These are phyloP conservation scores for Aythya baeri DNA, from an alignment of 2,113 vertebrate species.

Conservation along the genomic window DNA sequence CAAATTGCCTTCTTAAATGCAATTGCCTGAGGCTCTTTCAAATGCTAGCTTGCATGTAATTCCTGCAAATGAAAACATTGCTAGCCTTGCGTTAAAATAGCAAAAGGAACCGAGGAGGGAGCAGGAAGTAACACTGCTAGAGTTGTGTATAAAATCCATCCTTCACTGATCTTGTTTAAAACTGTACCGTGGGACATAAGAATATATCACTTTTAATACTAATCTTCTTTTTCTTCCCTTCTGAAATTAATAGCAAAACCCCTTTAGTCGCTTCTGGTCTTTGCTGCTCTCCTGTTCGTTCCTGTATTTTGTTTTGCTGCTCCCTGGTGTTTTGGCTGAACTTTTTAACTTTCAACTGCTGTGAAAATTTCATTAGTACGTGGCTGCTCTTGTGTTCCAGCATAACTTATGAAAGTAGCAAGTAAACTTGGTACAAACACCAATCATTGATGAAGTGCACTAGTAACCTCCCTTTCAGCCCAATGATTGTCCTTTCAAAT, in stretches of 20 bases:
- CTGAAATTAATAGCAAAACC: neutral
- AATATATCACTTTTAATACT: neutral
- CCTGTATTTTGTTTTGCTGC: neutral
- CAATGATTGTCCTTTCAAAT: neutral
- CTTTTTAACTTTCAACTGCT: neutral
- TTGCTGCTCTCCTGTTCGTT: neutral
- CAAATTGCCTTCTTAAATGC: neutral
- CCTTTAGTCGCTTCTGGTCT: neutral
- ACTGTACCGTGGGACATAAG: neutral
- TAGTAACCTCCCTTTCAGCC: neutral
- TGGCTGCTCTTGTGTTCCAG: neutral
- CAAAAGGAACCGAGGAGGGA: neutral
- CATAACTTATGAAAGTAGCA: neutral
- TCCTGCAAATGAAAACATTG: neutral
- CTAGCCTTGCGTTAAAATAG: neutral
- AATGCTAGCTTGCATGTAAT: neutral
- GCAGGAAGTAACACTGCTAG: neutral
- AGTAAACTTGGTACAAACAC: neutral
- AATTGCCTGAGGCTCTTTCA: neutral
- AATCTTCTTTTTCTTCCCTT: neutral
- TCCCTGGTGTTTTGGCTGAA: neutral
- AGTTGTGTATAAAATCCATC: neutral
- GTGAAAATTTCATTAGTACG: neutral
- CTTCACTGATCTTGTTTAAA: neutral
- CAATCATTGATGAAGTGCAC: neutral